Evolutionary conservation across 2,888 invertebrate genomes (phyloP), one percentile per base, ranked within the genome.

Genomic region (Rhingia rostrata): DNA sequence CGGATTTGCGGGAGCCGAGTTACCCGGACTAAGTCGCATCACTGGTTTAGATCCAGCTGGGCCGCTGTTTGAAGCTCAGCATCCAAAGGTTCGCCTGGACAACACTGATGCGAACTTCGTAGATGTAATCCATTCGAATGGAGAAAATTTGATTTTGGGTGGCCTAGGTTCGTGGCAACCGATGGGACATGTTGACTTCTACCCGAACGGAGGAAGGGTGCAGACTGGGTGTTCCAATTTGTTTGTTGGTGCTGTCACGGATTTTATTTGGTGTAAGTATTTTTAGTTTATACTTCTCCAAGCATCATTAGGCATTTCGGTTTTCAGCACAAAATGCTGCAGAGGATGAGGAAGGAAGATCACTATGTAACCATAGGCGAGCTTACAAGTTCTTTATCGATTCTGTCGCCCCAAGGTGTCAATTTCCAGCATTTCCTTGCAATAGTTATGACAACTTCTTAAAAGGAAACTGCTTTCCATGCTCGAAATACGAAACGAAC

Each of bases 361-460:
- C 97, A 45, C 92, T 98, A 84, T 98, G 98, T 92, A 98, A 98
- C 91, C 98, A 98, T 90, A 93, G 98, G 3, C 93, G 98, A 45
- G 98, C 98, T 0, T 97, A 98, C 92, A 97, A 97, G 89, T 96
- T 98, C 91, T 98, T 98, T 92, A 97, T 97, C 1, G 98, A 98
- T 91, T 97, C 97, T 0, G 96, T 98, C 35, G 97, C 96, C 22
- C 96, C 97, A 0, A 94, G 95, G 87, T 98, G 98, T 89, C 95
- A 96, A 88, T 98, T 98, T 90, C 97, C 97, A 0, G 97, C 98
- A 0, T 98, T 97, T 89, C 95, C 96, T 0, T 98, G 98, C 89
- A 94, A 95, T 33, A 93, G 94, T 83, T 97, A 97, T 91, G 97
- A 98, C 83, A 94, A 95, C 80, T 97, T 97, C 87, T 91, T 97